These are phyloP conservation scores for Macrobrachium nipponense DNA, from an alignment of 1,140 invertebrate genomes.

Conservation along the genomic window DNA sequence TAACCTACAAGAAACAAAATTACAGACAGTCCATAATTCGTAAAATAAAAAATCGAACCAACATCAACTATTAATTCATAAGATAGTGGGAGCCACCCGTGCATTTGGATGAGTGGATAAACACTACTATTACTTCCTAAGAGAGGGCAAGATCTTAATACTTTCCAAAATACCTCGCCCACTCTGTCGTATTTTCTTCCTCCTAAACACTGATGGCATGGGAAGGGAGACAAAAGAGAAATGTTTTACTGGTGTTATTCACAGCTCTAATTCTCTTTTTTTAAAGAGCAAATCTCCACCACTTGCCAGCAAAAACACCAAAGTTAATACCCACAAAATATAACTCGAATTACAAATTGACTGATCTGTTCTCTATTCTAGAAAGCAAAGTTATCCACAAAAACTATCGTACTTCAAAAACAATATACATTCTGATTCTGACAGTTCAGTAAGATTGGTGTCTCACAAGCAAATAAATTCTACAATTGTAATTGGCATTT, in stretches of 20 bases:
- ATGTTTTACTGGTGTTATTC: too few relatives aligned
- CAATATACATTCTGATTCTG: too few relatives aligned
- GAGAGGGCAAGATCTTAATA: constrained; percentile 25
- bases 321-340: too few relatives aligned
- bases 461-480: too few relatives aligned
- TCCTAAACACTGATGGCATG: constrained; percentile 54
- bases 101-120: background rate
- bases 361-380: too few relatives aligned
- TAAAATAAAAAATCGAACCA: constrained; percentile 15
- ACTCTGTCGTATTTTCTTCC: constrained; percentile 60
- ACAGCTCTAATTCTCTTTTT: constrained; percentile 3
- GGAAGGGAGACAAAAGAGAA: constrained; percentile 12
- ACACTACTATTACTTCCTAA: constrained; percentile 22
- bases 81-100: constrained; percentile 15
- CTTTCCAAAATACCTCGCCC: constrained; percentile 48
- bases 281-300: background rate
- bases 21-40: background rate
- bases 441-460: too few relatives aligned
- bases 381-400: too few relatives aligned
- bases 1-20: background rate
- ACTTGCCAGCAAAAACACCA: background rate
- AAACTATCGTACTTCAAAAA: too few relatives aligned
- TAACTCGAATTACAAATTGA: too few relatives aligned
- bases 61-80: background rate
- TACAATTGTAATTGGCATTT: too few relatives aligned